Conservation (phyloP, 1,140 invertebrate genomes). For the Reticulitermes speratus region DNA sequence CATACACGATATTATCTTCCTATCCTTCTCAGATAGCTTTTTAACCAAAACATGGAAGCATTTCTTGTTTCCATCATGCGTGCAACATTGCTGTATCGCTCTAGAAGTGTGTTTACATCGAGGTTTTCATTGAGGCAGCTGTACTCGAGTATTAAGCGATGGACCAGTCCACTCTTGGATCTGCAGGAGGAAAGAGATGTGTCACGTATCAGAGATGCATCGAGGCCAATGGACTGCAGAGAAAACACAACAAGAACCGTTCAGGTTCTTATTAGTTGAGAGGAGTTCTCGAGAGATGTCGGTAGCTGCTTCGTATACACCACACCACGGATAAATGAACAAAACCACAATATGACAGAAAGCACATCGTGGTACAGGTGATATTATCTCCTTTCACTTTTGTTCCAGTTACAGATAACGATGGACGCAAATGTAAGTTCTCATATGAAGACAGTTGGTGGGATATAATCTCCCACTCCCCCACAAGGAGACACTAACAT, state of each 20-base stretch:
- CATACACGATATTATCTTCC: too few relatives aligned
- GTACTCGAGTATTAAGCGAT: neutral
- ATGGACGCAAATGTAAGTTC: too few relatives aligned
- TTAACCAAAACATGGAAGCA: too few relatives aligned
- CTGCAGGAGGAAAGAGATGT: neutral
- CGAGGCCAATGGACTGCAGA: neutral
- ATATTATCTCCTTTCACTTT: neutral
- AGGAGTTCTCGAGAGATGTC: neutral
- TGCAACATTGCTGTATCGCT: too few relatives aligned
- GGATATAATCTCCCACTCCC: too few relatives aligned
- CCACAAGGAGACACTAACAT: too few relatives aligned
- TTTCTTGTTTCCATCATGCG: too few relatives aligned
- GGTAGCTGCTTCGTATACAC: neutral
- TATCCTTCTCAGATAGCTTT: too few relatives aligned
- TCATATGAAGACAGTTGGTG: too few relatives aligned
- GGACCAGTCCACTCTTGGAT: slow-evolving; percentile 1
- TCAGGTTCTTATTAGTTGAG: neutral
- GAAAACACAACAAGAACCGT: neutral
- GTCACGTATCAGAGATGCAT: neutral
- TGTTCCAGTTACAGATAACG: neutral
- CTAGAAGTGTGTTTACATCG: too few relatives aligned
- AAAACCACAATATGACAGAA: neutral
- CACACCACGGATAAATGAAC: too few relatives aligned
- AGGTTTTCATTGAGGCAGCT: neutral
- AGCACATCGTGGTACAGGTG: neutral